Base-by-base conservation (phyloP, 2,888 invertebrate species). In the Patella caerulea region DNA sequence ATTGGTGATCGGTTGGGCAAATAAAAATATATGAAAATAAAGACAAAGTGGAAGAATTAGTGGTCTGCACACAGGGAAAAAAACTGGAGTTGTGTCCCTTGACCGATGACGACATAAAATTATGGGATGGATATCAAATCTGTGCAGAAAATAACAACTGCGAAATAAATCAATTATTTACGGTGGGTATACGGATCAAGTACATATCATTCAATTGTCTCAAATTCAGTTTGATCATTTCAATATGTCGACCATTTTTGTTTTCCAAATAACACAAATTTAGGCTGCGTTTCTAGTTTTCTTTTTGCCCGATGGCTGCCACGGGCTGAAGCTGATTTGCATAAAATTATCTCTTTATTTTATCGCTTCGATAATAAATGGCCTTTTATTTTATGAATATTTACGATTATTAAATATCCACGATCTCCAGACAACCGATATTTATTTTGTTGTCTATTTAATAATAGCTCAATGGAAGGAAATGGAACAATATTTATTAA, bases 261-360 rank as follows among this genome's bases (percentile, higher is more conserved):
- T 45, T 45, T 45, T 45, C 45, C 45, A 45, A 45, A 9, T 45
- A 9, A 45, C 45, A 3, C 19, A 7, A 12, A 65, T 19, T 65
- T 65, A 24, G 3, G 19, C 65, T 65, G 65, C 65, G 65, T 65
- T 24, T 65, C 65, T 65, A 65, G 19, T 65, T 65, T 65, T 19
- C 24, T 24, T 65, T 65, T 65, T 65, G 65, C 65, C 65, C 65
- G 65, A 65, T 19, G 12, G 24, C 65, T 24, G 65, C 24, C 65
- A 65, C 65, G 65, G 65, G 65, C 65, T 65, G 65, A 65, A 65
- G 65, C 65, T 24, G 65, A 65, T 65, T 65, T 65, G 65, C 65
- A 65, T 65, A 65, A 24, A 65, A 24, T 65, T 65, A 65, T 65
- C 24, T 65, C 19, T 14, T 19, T 11, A 65, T 24, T 24, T 65